Evolutionary conservation across 1,140 invertebrate species (phyloP).

Genomic region (Zaprionus kolodkinae): DNA sequence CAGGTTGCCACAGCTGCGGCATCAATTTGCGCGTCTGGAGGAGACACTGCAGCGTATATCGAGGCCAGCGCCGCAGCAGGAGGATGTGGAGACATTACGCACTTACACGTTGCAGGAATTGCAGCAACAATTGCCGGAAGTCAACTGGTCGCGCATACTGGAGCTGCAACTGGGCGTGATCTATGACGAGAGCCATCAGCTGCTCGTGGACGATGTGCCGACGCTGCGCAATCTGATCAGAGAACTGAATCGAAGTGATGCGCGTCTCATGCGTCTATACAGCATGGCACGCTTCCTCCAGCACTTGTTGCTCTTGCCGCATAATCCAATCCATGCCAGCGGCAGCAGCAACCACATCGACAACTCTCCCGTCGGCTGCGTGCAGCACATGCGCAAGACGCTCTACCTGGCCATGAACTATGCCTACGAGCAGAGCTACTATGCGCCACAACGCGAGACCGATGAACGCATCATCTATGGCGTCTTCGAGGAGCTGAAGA

Average conservation of each 20-base stretch:
- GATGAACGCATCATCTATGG: slow-evolving; percentile 59
- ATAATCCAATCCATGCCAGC: slow-evolving; percentile 51
- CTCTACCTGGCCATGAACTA: slow-evolving; percentile 72
- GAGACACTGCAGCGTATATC: slow-evolving; percentile 8
- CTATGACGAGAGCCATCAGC: slow-evolving; percentile 27
- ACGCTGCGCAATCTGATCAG: slow-evolving; percentile 27
- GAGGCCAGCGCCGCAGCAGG: background rate
- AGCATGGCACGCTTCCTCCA: slow-evolving; percentile 56
- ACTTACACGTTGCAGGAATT: slow-evolving; percentile 40
- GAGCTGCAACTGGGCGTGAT: slow-evolving; percentile 39
- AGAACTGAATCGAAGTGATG: slow-evolving; percentile 46
- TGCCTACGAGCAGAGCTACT: slow-evolving; percentile 60
- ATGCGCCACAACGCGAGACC: slow-evolving; percentile 26
- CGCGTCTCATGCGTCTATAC: slow-evolving; percentile 47
- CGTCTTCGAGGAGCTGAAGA: slow-evolving; percentile 59
- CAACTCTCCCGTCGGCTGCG: slow-evolving; percentile 25
- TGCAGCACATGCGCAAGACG: slow-evolving; percentile 65
- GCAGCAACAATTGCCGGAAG: slow-evolving; percentile 30
- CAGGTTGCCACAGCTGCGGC: slow-evolving; percentile 19
- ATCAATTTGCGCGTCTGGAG: slow-evolving; percentile 37
- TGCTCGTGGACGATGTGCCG: slow-evolving; percentile 58
- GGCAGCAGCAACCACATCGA: background rate
- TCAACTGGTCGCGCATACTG: slow-evolving; percentile 50
- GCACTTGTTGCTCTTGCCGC: slow-evolving; percentile 51
- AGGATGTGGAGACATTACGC: slow-evolving; percentile 40